Base-by-base conservation (phyloP, 2,113 vertebrate species). In the Osmerus eperlanus region DNA sequence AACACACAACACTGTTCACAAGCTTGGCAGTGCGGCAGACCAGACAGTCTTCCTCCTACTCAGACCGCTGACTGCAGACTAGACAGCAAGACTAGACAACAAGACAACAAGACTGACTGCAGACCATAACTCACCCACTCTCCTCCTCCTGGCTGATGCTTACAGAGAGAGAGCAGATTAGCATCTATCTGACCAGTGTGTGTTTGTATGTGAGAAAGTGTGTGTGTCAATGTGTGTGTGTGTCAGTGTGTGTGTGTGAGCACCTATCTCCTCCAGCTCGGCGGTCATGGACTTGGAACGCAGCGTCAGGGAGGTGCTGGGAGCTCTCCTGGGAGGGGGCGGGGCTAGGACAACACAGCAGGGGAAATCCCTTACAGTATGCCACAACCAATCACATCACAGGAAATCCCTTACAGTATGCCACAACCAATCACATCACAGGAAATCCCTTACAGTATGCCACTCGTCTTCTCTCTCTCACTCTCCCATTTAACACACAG, bases 271-370 rank as follows among this genome's bases (percentile, higher is more conserved):
- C 78, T 99, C 97, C 56, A 98, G 94, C 83, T 99, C 97, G 1
- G 97, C 95, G 0, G 97, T 99, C 97, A 99, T 99, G 85, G 97
- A 98, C 84, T 98, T 98, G 92, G 97, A 99, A 62, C 97, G 93
- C 71, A 99, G 93, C 0, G 97, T 98, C 84, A 99, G 84, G 0
- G 97, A 98, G 71, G 97, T 98, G 87, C 97, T 99, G 76, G 96
- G 97, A 0, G 96, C 95, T 74, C 96, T 93, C 91, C 97, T 99
- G 25, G 97, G 97, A 63, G 96, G 97, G 15, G 96, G 95, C 0
- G 97, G 97, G 71, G 97, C 97, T 99, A 92, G 71, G 36, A 29
- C 14, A 61, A 41, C 41, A 47, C 41, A 47, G 9, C 36, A 18
- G 2, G 54, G 23, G 21, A 62, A 36, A 65, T 65, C 3, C 16